Evolutionary conservation across 2,797 vertebrate species (phyloP), one percentile per base, ranked within the genome.

Genomic region (Peromyscus melanophrys): DNA sequence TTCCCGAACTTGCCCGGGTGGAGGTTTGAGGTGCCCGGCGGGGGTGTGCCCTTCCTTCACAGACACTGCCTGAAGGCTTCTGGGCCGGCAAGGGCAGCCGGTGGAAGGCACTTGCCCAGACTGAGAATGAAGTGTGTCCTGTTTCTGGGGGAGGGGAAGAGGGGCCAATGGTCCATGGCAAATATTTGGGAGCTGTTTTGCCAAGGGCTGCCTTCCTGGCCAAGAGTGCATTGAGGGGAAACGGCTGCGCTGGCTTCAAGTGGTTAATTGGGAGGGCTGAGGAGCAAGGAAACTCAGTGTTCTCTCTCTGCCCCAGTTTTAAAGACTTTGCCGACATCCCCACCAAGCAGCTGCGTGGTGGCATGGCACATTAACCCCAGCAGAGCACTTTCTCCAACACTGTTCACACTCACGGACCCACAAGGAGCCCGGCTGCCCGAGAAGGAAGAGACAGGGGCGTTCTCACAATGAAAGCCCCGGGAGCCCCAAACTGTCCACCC

Each of bases 251-350:
- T 96, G 97, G 96, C 93, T 90, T 96, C 96, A 98, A 97, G 96
- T 91, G 97, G 98, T 97, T 98, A 98, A 98, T 93, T 97, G 97
- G 96, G 96, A 94, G 97, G 95, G 87, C 93, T 52, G 89, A 95
- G 94, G 87, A 85, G 96, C 94, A 83, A 93, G 96, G 95, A 98
- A 93, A 97, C 97, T 88, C 97, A 76, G 94, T 97, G 97, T 98
- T 98, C 98, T 96, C 94, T 95, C 94, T 96, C 94, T 98, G 98
- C 90, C 97, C 98, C 97, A 98, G 96, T 98, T 98, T 97, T 97
- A 4, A 94, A 96, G 95, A 93, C 86, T 90, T 96, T 93, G 88
- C 92, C 87, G 11, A 21, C 96, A 95, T 97, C 93, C 95, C 91
- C 93, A 97, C 94, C 93, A 92, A 78, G 77, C 93, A 86, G 25